Evolutionary conservation across 2,113 vertebrate genomes (phyloP).

Genomic region (Phalacrocorax pelagicus): DNA sequence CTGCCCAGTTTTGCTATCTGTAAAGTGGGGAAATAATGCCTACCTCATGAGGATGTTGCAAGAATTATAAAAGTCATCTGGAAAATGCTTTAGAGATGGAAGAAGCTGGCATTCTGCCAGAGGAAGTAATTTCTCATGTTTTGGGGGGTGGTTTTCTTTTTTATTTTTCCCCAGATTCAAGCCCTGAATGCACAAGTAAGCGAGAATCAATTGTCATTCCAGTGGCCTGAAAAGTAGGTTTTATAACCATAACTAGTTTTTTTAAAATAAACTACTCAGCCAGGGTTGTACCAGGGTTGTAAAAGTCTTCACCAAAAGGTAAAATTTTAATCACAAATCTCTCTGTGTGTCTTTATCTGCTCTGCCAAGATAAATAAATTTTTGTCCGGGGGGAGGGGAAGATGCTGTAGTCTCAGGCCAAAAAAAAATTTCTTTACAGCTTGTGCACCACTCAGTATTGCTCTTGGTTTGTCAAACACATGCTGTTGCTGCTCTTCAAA

Average conservation of each 20-base stretch:
- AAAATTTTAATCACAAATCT: slow-evolving; percentile 22
- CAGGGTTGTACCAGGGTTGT: background rate
- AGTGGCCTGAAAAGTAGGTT: background rate
- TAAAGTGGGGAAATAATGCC: slow-evolving; percentile 25
- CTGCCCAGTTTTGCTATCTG: background rate
- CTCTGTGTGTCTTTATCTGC: background rate
- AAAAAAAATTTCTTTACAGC: background rate
- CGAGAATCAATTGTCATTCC: background rate
- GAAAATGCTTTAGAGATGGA: background rate
- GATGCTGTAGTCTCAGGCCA: slow-evolving; percentile 15
- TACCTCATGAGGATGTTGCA: slow-evolving; percentile 53
- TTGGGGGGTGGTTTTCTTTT: background rate
- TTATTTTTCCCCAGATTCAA: background rate
- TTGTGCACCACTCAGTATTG: slow-evolving; percentile 33
- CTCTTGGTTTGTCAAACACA: slow-evolving; percentile 14
- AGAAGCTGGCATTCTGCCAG: background rate
- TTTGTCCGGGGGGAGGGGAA: background rate
- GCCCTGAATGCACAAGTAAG: background rate
- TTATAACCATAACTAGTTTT: background rate
- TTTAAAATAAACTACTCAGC: background rate
- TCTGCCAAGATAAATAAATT: slow-evolving; percentile 26
- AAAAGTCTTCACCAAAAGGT: slow-evolving; percentile 16
- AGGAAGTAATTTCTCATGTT: background rate
- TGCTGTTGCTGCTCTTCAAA: slow-evolving; percentile 23
- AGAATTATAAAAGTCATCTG: background rate